Evolutionary conservation across 2,113 vertebrate genomes (phyloP).

Genomic region (Marmota flaviventris): DNA sequence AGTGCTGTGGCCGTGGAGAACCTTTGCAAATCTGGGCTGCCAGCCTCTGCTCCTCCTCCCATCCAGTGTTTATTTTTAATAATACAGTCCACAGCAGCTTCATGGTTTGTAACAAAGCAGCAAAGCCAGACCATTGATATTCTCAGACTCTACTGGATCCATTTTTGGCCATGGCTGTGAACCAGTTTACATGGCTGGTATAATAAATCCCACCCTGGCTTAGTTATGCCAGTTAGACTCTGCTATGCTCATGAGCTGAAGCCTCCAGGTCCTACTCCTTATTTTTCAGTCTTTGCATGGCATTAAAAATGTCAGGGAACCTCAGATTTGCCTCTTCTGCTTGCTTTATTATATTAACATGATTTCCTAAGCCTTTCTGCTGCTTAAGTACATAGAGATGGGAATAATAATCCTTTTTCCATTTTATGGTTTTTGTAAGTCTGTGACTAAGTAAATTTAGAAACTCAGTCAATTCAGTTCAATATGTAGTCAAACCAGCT

Average conservation of each 20-base stretch:
- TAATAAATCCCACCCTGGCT: not conserved
- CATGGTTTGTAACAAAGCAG: not conserved
- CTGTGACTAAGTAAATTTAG: slow-evolving; percentile 58
- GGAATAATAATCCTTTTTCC: slow-evolving; percentile 62
- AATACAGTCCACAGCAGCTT: not conserved
- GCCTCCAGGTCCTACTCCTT: not conserved
- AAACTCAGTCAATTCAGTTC: slow-evolving; percentile 50
- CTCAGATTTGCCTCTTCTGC: not conserved
- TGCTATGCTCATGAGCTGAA: not conserved
- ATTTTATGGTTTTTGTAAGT: slow-evolving; percentile 52
- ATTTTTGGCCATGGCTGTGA: not conserved
- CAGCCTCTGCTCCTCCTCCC: too few species aligned
- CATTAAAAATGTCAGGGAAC: slow-evolving; percentile 31
- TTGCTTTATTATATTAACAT: slow-evolving; percentile 50
- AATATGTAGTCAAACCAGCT: slow-evolving; percentile 13
- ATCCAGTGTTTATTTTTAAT: not conserved
- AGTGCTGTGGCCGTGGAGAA: not conserved
- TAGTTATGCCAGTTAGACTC: not conserved
- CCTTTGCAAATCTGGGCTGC: not conserved
- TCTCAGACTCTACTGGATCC: not conserved
- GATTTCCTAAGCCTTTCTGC: slow-evolving; percentile 31
- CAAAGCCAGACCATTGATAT: not conserved
- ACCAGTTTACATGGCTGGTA: not conserved
- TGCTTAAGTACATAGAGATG: slow-evolving; percentile 28
- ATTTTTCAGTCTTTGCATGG: slow-evolving; percentile 27